phyloP scores from a whole-genome alignment of 2,888 invertebrate genomes.

The Pedicia rivosa region DNA sequence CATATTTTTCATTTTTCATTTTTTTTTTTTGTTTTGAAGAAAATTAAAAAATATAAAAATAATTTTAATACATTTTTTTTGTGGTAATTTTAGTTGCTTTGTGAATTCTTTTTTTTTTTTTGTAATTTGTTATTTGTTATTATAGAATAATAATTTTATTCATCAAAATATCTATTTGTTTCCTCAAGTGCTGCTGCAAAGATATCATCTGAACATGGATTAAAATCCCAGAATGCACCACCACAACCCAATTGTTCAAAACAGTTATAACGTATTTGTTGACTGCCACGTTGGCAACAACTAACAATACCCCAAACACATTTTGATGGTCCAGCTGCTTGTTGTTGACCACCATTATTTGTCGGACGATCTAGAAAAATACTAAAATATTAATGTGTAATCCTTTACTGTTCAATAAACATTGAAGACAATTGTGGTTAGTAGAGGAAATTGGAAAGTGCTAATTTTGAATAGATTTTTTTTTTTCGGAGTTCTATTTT shows the following conservation, averaged over 20 bases:
- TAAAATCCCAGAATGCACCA: conserved; percentile 54
- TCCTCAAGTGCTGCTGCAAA: conserved; percentile 39
- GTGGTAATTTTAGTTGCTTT: not conserved
- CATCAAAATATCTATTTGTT: conserved; percentile 19
- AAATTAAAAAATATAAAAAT: too few relatives aligned
- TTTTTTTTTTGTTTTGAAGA: too few relatives aligned
- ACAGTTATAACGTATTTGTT: conserved; percentile 38
- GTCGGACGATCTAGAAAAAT: not conserved
- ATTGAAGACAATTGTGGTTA: not conserved
- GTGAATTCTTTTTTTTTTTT: not conserved
- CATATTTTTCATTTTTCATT: too few relatives aligned
- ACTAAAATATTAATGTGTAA: conserved; percentile 4
- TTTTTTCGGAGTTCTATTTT: too few relatives aligned
- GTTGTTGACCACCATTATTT: conserved; percentile 27
- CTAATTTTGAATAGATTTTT: too few relatives aligned
- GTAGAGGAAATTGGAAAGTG: not conserved
- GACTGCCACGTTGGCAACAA: conserved; percentile 44
- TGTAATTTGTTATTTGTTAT: too few relatives aligned
- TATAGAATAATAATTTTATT: not conserved
- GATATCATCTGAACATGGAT: conserved; percentile 50
- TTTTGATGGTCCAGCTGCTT: conserved; percentile 33
- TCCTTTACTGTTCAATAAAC: conserved; percentile 4
- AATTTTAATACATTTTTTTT: too few relatives aligned
- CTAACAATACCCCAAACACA: conserved; percentile 63
- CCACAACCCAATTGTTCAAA: conserved; percentile 57